phyloP scores from a whole-genome alignment of 1,140 invertebrate species.

The Procambarus clarkii region DNA sequence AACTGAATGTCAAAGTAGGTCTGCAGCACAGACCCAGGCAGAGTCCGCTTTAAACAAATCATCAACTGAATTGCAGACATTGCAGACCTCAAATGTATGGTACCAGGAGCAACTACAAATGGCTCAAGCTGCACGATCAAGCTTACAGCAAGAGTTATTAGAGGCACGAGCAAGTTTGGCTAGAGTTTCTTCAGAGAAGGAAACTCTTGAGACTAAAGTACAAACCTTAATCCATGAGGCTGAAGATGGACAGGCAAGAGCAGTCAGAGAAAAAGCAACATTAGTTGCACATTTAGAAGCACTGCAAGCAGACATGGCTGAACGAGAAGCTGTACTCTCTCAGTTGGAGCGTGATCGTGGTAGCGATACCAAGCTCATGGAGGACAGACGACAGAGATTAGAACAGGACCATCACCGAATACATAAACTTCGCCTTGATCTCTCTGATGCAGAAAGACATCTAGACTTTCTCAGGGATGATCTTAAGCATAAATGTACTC shows the following conservation, averaged over 20 bases:
- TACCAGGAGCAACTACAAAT: constrained; percentile 62
- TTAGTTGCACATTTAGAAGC: constrained; percentile 62
- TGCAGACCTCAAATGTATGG: constrained; percentile 30
- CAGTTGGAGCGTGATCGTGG: constrained; percentile 52
- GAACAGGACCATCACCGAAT: constrained; percentile 63
- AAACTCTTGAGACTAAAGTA: constrained; percentile 48
- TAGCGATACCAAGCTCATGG: constrained; percentile 30
- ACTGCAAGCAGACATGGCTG: constrained; percentile 62
- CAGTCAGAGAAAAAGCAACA: constrained; percentile 55
- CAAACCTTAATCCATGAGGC: constrained; percentile 40
- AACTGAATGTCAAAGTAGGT: constrained; percentile 14
- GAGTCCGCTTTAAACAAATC: constrained; percentile 19
- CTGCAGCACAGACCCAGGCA: constrained; percentile 43
- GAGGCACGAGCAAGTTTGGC: constrained; percentile 38
- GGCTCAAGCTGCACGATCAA: constrained; percentile 44
- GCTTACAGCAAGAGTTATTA: constrained; percentile 54
- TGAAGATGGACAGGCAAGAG: constrained; percentile 59
- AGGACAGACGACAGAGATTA: constrained; percentile 53
- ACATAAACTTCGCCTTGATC: constrained; percentile 55
- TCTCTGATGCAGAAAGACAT: constrained; percentile 56
- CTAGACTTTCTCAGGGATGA: constrained; percentile 54
- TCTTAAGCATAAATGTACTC: constrained; percentile 40
- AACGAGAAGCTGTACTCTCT: constrained; percentile 56
- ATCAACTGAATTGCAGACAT: constrained; percentile 21
- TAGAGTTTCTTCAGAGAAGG: constrained; percentile 46